Evolutionary conservation across 1,140 invertebrate species (phyloP).

Genomic region (Diploscapter pachys): DNA sequence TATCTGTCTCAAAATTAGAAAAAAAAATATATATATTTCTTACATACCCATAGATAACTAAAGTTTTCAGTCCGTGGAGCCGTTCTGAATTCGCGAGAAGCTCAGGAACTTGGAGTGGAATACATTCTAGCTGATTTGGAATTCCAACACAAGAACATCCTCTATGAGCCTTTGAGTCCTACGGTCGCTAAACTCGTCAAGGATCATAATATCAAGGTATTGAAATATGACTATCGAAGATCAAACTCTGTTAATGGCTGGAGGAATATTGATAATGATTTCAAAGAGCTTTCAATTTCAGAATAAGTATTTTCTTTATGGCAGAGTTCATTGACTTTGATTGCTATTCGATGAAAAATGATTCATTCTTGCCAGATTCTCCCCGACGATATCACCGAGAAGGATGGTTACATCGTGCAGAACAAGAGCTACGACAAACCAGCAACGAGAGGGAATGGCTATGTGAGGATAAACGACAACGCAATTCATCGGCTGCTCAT

Average conservation of each 20-base stretch:
- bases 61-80: conserved; percentile 48
- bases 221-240: background rate
- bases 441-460: conserved; percentile 29
- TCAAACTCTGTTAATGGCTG: background rate
- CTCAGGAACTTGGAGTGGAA: conserved; percentile 51
- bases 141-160: conserved; percentile 57
- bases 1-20: too few relatives aligned
- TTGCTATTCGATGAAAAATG: conserved; percentile 1
- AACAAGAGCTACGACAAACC: conserved; percentile 50
- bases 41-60: background rate
- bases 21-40: too few relatives aligned
- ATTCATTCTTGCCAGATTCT: conserved; percentile 45
- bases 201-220: conserved; percentile 55
- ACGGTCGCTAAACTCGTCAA: conserved; percentile 49
- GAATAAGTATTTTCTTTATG: conserved; percentile 7
- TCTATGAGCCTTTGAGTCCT: conserved; percentile 53
- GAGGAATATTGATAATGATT: conserved; percentile 18
- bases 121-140: conserved; percentile 49
- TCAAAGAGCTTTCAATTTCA: conserved; percentile 1
- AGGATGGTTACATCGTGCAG: conserved; percentile 51
- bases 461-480: conserved; percentile 48
- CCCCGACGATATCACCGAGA: conserved; percentile 56
- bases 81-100: conserved; percentile 47
- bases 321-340: conserved; percentile 17
- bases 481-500: conserved; percentile 47